Evolutionary conservation across 1,140 invertebrate species (phyloP).

Genomic region (Drosophila nikananu): DNA sequence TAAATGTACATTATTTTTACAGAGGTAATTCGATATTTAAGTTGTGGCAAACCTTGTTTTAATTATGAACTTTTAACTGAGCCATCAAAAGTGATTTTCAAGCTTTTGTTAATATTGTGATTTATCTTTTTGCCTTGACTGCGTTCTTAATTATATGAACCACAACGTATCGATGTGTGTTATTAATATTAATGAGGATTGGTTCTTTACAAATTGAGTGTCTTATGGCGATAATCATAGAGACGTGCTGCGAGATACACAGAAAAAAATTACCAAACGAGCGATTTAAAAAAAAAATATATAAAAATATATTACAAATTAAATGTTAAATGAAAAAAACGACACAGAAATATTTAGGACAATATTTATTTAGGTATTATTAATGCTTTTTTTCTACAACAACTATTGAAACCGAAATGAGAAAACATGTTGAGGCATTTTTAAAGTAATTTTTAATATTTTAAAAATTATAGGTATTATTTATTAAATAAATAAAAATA

Average conservation of each 20-base stretch:
- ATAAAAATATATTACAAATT: background rate
- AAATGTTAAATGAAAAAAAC: background rate
- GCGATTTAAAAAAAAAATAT: background rate
- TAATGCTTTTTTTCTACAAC: too few relatives aligned
- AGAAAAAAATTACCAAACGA: background rate
- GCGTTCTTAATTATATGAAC: slow-evolving; percentile 12
- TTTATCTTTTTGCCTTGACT: slow-evolving; percentile 13
- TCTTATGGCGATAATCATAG: background rate
- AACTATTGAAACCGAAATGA: too few relatives aligned
- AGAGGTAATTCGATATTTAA: too few relatives aligned
- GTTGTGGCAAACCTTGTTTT: slow-evolving; percentile 10
- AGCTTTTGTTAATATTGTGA: slow-evolving; percentile 9
- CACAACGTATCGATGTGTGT: background rate
- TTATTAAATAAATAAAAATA: too few relatives aligned
- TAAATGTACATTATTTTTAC: background rate
- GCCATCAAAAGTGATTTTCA: slow-evolving; percentile 1
- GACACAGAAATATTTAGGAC: background rate
- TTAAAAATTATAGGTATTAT: too few relatives aligned
- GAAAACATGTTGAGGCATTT: too few relatives aligned
- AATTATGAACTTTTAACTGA: background rate
- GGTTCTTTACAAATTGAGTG: slow-evolving; percentile 1
- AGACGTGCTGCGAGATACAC: background rate
- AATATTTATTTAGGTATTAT: background rate
- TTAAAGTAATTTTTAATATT: too few relatives aligned
- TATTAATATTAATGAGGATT: slow-evolving; percentile 3